Evolutionary conservation across 2,113 vertebrate genomes (phyloP), one percentile per base, ranked within the genome.

Genomic region (Misgurnus anguillicaudatus): DNA sequence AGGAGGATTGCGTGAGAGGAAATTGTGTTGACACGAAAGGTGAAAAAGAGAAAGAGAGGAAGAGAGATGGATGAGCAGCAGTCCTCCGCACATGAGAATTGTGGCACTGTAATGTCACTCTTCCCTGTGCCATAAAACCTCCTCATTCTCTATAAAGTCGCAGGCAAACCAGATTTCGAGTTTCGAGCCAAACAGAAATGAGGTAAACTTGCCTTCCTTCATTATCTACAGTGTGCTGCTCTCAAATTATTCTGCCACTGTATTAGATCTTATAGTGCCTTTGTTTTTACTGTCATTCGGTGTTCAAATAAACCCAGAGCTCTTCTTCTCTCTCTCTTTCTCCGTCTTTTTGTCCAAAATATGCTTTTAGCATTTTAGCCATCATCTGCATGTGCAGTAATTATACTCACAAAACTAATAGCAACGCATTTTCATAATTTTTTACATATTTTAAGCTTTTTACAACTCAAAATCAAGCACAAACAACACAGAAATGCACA

Each of bases 21-120:
- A 57, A 57, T 57, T 57, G 53, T 57, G 53, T 57, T 57, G 53
- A 57, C 53, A 57, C 53, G 53, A 57, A 24, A 36, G 60, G 31
- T 62, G 60, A 36, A 62, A 62, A 36, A 62, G 21, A 61, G 10
- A 31, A 19, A 61, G 60, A 13, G 60, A 62, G 60, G 6, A 24
- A 14, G 60, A 62, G 24, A 62, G 13, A 62, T 62, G 60, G 60
- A 62, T 62, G 60, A 14, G 31, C 19, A 45, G 57, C 58, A 74
- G 72, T 61, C 57, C 31, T 62, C 71, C 21, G 61, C 57, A 31
- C 19, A 57, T 19, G 72, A 74, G 58, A 16, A 74, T 47, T 74
- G 57, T 62, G 57, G 62, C 71, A 74, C 71, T 74, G 71, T 62
- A 74, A 47, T 74, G 72, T 62, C 57, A 36, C 72, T 74, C 57